Evolutionary conservation across 2,888 invertebrate species (phyloP), one percentile per base, ranked within the genome.

Genomic region (Deroplatys truncata): DNA sequence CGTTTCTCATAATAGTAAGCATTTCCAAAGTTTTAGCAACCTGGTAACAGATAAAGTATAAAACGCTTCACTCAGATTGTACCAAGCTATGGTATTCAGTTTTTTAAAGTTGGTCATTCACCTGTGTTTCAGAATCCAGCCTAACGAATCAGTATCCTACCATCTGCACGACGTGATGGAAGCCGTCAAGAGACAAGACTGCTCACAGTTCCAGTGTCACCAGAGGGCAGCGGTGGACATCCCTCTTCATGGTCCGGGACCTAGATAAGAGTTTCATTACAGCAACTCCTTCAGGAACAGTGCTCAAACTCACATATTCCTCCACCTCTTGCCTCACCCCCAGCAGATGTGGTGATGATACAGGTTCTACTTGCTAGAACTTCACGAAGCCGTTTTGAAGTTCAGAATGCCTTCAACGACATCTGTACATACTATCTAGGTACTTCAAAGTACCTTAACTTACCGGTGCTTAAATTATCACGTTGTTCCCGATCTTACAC

Each of bases 91-190:
- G n/a, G n/a, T n/a, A n/a, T n/a, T n/a, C n/a, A n/a, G n/a, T n/a
- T n/a, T 43, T 43, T 13, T 43, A 43, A 43, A 13, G 1, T 43
- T 13, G 10, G 13, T 43, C 0, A 43, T 43, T 13, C 1, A 31
- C 2, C 31, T 35, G 89, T 82, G 29, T 91, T 91, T 85, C 94
- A 97, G 97, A 93, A 95, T 96, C 91, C 96, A 94, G 94, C 95
- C 94, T 92, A 95, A 93, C 92, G 93, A 94, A 15, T 94, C 94
- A 72, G 96, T 97, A 91, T 95, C 96, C 20, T 94, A 95, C 92
- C 96, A 97, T 92, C 95, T 97, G 90, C 95, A 96, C 86, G 96
- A 97, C 93, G 97, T 97, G 88, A 96, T 96, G 96, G 95, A 95
- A 20, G 96, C 97, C 90, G 96, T 96, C 91, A 95, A 96, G 91